These are phyloP conservation scores for Stenichneumon culpator DNA, from an alignment of 2,888 invertebrate genomes.

Conservation along the genomic window DNA sequence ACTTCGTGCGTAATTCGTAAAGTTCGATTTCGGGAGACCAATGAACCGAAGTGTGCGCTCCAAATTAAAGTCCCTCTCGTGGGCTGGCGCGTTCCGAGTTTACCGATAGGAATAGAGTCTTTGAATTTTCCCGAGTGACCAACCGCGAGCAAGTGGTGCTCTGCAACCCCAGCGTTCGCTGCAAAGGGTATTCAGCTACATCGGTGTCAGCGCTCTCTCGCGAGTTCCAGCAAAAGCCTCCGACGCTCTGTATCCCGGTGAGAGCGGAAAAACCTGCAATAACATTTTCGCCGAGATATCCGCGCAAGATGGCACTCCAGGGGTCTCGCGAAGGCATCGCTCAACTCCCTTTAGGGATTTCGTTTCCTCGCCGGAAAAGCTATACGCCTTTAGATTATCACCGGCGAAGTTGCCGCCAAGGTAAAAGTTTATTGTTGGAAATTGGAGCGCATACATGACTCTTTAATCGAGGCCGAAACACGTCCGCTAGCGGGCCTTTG, in stretches of 20 bases:
- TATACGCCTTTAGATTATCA: background rate
- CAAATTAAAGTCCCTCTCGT: background rate
- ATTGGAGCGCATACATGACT: constrained; percentile 70
- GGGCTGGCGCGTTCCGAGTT: background rate
- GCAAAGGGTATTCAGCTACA: constrained; percentile 33
- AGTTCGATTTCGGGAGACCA: background rate
- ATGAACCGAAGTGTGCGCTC: background rate
- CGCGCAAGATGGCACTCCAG: background rate
- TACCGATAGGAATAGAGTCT: background rate
- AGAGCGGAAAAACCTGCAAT: background rate
- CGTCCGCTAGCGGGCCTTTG: constrained; percentile 41
- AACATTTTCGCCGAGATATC: background rate
- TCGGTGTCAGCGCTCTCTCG: constrained; percentile 49
- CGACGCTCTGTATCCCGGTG: background rate
- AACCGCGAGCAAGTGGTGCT: constrained; percentile 40
- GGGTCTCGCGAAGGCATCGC: background rate
- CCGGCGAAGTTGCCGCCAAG: constrained; percentile 23
- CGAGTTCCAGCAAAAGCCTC: constrained; percentile 34
- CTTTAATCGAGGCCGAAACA: constrained; percentile 71
- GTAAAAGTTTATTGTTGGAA: constrained; percentile 67
- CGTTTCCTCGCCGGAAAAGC: background rate
- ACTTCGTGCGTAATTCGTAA: background rate
- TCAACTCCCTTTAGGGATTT: background rate
- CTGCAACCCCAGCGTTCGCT: constrained; percentile 29
- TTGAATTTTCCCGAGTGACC: constrained; percentile 29